Evolutionary conservation across 2,888 invertebrate genomes (phyloP), one percentile per base, ranked within the genome.

Genomic region (Athripsodes cinereus): DNA sequence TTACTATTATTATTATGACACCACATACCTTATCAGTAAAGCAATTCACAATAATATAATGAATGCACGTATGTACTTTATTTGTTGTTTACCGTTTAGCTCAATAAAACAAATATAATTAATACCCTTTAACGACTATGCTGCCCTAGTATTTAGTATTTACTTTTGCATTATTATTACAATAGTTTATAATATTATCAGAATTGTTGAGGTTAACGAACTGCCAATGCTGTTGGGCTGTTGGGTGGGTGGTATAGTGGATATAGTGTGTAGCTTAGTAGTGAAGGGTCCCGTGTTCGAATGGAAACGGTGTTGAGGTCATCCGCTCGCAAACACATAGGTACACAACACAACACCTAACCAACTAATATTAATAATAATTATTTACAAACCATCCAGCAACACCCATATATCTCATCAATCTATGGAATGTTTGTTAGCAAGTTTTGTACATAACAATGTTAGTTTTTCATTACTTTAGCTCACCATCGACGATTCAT

Each of bases 271-370:
- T 46, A 31, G 50, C 40, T 5, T 57, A 44, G 57, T 50, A 53
- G 62, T 62, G 62, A 62, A 60, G 62, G 62, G 62, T 54, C 53
- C 40, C 48, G 48, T 35, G 62, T 49, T 60, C 48, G 58, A 60
- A 59, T 60, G 57, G 60, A 63, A 63, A 56, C 63, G 58, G 50
- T 63, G 63, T 61, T 63, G 63, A 63, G 63, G 63, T 62, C 63
- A 57, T 50, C 62, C 62, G 57, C 63, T 63, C 60, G 50, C 55
- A 53, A 50, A 26, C 26, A 26, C 10, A n/a, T n/a, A n/a, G n/a
- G n/a, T n/a, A n/a, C n/a, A 22, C 34, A n/a, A n/a, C n/a, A 26
- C 26, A 26, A 10, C 26, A 26, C 5, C 26, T 26, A 26, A 10
- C 53, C 52, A 47, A 56, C 52, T 57, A 26, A 26, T 26, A 3